Base-by-base conservation (phyloP, 2,113 vertebrate genomes). In the Vulpes ferrilata region DNA sequence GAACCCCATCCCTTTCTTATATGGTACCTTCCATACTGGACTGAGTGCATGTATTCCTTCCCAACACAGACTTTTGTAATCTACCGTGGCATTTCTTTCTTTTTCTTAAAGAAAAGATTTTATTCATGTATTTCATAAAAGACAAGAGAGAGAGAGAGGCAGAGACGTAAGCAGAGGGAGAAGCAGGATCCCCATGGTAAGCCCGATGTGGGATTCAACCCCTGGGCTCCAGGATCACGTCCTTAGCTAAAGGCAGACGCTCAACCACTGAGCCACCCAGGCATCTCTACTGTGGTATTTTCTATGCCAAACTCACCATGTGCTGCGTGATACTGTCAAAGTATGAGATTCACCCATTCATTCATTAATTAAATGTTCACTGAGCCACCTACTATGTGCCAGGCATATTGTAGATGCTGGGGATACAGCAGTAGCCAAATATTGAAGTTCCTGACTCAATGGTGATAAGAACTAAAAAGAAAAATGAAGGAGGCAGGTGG, bases 401-500 rank as follows among this genome's bases (percentile, higher is more conserved):
- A 79, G n/a, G 22, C 48, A 82, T 60, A 38, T 43, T 80, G 8
- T 16, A 91, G 30, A 67, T 57, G 23, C 48, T 87, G 20, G n/a
- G 20, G 38, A 69, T 38, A 94, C 13, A 86, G 27, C 51, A 90
- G 38, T 35, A 30, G 25, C 92, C 84, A 67, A 48, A 55, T 17
- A 74, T 12, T 83, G 62, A 88, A 94, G 48, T 71, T 25, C 17
- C 16, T 51, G 25, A 93, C 23, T 35, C 57, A 73, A 35, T 48
- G n/a, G 30, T n/a, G 19, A 11, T 78, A 93, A 78, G 22, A 89
- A 62, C 55, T 74, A 85, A 84, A 35, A 69, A 90, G 62, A 57
- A 96, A 89, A 64, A 82, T 53, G 80, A 80, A 94, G 84, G 73
- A 88, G 11, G 30, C 48, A 84, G 64, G 51, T 64, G 23, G 48